Base-by-base conservation (phyloP, 1,140 invertebrate genomes). In the Parapsyche elsis region DNA sequence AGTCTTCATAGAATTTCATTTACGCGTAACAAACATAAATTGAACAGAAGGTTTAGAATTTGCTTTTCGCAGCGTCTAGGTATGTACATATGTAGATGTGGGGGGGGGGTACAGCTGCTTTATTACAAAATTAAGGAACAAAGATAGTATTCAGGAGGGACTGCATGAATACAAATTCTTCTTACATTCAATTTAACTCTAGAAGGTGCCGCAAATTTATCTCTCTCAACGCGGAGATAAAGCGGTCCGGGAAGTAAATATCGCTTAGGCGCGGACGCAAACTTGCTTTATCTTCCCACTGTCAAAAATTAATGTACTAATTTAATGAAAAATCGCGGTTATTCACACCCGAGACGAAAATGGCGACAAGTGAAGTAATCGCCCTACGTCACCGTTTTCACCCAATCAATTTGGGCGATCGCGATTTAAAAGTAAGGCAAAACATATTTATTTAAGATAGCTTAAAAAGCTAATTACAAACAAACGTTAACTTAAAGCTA, bases 131-230 rank as follows among this genome's bases (percentile, higher is more conserved):
- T 71, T 78, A 78, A 79, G 53, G 67, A 44, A 74, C 46, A 59
- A 71, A 46, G 45, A 57, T 53, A 78, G 14, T 57, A 71, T 45
- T 44, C 57, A 71, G 46, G 67, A 45, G 67, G 23, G 61, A 78
- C 61, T 57, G 77, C 14, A 64, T 71, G 77, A 78, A 78, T 71
- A 78, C 77, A 71, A 78, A 78, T 78, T 78, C 77, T 70, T 71
- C 67, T 78, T 71, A 78, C 77, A 78, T 78, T 78, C 77, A 78
- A 78, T 78, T 78, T 78, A 70, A 78, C 77, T 71, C 77, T 57
- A 78, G 67, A 78, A 61, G 24, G 67, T 71, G 77, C 77, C 77
- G 61, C 77, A 71, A 71, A 78, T 78, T 78, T 78, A 78, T 71
- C 64, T 78, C 77, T 46, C 77, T 46, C 61, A 26, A 71, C 67